A percentile compares a stretch with the other conserved stretches of the same genome.
These are phyloP conservation scores for Scrobipalpa atriplicella DNA, from an alignment of 2,888 invertebrate species.

Conservation along the genomic window DNA sequence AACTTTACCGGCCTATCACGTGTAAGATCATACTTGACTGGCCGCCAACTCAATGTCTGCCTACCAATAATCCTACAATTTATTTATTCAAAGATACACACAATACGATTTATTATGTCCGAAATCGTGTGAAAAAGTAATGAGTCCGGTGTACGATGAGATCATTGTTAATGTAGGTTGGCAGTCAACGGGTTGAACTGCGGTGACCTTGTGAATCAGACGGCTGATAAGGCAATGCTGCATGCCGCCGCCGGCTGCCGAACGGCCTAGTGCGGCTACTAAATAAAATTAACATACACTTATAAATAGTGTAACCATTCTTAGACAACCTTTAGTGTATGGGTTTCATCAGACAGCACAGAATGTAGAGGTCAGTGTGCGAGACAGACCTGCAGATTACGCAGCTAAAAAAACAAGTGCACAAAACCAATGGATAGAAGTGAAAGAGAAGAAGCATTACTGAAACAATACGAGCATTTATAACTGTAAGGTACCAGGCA, in stretches of 20 bases:
- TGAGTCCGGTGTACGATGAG: slow-evolving; percentile 60
- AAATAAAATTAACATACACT: not conserved
- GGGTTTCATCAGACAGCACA: no score
- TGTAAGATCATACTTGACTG: not conserved
- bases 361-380: no score
- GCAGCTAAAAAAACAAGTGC: no score
- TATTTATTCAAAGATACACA: slow-evolving; percentile 7
- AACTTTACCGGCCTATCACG: no score
- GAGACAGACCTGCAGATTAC: no score
- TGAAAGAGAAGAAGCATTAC: no score
- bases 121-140: slow-evolving; percentile 36
- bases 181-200: slow-evolving; percentile 69
- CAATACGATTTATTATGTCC: slow-evolving; percentile 22
- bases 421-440: no score
- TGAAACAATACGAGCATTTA: no score
- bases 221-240: slow-evolving; percentile 68
- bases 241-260: slow-evolving; percentile 12
- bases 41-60: not conserved
- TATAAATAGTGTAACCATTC: no score
- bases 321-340: no score
- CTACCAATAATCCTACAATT: not conserved
- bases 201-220: slow-evolving; percentile 75
- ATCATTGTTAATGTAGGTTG: slow-evolving; percentile 70
- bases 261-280: not conserved
- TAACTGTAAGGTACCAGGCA: no score